Evolutionary conservation across 2,888 invertebrate species (phyloP).

Genomic region (Diarsia brunnea): DNA sequence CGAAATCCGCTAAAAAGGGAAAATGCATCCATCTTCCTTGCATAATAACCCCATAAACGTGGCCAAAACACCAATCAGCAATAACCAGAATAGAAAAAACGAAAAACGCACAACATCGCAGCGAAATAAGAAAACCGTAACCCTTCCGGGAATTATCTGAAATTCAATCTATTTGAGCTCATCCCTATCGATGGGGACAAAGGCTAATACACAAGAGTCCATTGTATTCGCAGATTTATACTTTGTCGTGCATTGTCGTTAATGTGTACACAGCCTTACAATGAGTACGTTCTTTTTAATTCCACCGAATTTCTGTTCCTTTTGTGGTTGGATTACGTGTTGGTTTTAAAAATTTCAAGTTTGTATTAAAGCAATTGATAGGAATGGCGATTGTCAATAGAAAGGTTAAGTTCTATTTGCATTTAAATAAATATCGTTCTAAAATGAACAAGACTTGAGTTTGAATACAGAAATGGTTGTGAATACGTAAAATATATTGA

Average conservation of each 20-base stretch:
- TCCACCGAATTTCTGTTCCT: slow-evolving; percentile 72
- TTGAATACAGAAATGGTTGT: not conserved
- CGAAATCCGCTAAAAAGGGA: slow-evolving; percentile 55
- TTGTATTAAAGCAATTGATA: slow-evolving; percentile 39
- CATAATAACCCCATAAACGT: slow-evolving; percentile 69
- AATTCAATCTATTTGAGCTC: slow-evolving; percentile 88
- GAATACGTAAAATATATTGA: slow-evolving; percentile 31
- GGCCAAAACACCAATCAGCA: slow-evolving; percentile 70
- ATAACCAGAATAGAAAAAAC: slow-evolving; percentile 64
- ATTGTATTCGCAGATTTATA: slow-evolving; percentile 89
- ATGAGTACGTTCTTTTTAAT: slow-evolving; percentile 80
- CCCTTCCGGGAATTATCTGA: slow-evolving; percentile 86
- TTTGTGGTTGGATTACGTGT: slow-evolving; percentile 50
- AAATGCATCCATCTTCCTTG: slow-evolving; percentile 65
- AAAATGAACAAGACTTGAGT: not conserved
- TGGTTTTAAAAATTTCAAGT: slow-evolving; percentile 6
- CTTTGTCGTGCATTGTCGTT: slow-evolving; percentile 86
- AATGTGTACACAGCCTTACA: slow-evolving; percentile 86
- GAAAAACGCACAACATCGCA: slow-evolving; percentile 71
- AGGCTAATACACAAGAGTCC: slow-evolving; percentile 83
- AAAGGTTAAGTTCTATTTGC: not conserved
- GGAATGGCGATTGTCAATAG: slow-evolving; percentile 30
- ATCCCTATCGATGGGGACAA: slow-evolving; percentile 87
- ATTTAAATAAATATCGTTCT: not conserved
- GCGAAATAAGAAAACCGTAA: slow-evolving; percentile 83